These are phyloP conservation scores for Eubasilissa splendida DNA, from an alignment of 2,888 invertebrate genomes.

Conservation along the genomic window DNA sequence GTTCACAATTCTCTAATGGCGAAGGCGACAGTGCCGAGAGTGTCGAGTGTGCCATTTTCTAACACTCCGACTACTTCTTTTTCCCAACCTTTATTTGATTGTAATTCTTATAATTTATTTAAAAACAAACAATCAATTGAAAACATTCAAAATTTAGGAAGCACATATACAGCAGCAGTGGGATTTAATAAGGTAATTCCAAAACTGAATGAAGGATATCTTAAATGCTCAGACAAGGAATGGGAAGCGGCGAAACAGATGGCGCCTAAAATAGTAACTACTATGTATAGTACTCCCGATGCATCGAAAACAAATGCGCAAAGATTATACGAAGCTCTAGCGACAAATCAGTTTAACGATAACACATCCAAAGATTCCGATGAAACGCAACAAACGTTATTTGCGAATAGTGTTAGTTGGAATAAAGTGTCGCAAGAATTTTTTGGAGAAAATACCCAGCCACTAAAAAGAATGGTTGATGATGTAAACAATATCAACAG, in stretches of 20 bases:
- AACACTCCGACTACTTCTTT: conserved; percentile 64
- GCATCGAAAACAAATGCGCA: conserved; percentile 70
- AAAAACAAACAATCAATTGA: conserved; percentile 31
- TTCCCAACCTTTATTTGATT: conserved; percentile 63
- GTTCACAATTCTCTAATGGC: conserved; percentile 64
- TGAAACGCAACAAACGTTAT: conserved; percentile 61
- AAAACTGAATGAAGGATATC: conserved; percentile 60
- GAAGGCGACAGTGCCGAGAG: conserved; percentile 61
- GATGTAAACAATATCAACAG: neutral
- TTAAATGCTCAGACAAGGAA: conserved; percentile 69
- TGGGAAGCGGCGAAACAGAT: conserved; percentile 72
- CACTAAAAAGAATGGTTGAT: neutral
- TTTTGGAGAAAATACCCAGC: conserved; percentile 40
- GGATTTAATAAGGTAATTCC: conserved; percentile 36
- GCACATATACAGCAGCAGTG: conserved; percentile 23
- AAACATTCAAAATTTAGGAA: conserved; percentile 62
- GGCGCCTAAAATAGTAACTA: conserved; percentile 70
- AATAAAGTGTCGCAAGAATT: conserved; percentile 62
- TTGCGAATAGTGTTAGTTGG: conserved; percentile 65
- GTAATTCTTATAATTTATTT: conserved; percentile 22
- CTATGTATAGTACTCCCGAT: conserved; percentile 64
- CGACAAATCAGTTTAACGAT: conserved; percentile 62
- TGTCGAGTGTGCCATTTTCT: conserved; percentile 63
- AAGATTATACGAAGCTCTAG: conserved; percentile 69
- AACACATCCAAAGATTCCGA: neutral